A percentile compares a stretch with the other conserved stretches of the same genome.
These are phyloP conservation scores for Amphiura filiformis DNA, from an alignment of 35 echinoderm and acorn worm species.

Conservation along the genomic window DNA sequence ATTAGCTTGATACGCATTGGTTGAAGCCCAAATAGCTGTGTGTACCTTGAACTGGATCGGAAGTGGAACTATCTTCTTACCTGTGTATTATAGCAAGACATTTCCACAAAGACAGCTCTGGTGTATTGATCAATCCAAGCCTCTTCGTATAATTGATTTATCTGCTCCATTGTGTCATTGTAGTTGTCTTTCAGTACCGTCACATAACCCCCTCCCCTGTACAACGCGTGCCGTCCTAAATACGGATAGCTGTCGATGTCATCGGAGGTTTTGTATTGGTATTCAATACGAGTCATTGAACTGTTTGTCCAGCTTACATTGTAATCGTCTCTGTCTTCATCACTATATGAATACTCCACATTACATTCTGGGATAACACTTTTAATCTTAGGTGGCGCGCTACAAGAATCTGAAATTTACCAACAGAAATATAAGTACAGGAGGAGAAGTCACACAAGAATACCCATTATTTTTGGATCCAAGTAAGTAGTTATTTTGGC, in stretches of 20 bases:
- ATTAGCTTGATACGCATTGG: too few relatives aligned
- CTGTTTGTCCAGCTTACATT: slow-evolving; percentile 66
- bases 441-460: too few relatives aligned
- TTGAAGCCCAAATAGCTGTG: too few relatives aligned
- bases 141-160: slow-evolving; percentile 53
- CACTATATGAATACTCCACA: slow-evolving; percentile 30
- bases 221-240: slow-evolving; percentile 71
- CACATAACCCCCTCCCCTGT: slow-evolving; percentile 83
- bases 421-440: too few relatives aligned
- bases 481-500: too few relatives aligned
- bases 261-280: slow-evolving; percentile 51
- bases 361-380: slow-evolving; percentile 52
- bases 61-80: too few relatives aligned
- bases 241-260: slow-evolving; percentile 75
- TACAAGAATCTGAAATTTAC: slow-evolving; percentile 61
- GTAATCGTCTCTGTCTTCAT: slow-evolving; percentile 49
- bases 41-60: too few relatives aligned
- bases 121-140: slow-evolving; percentile 85
- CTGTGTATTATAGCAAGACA: slow-evolving; percentile 78
- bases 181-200: slow-evolving; percentile 22
- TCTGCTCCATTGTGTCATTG: background rate
- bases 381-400: slow-evolving; percentile 20
- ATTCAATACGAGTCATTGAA: slow-evolving; percentile 30
- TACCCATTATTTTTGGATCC: too few relatives aligned
- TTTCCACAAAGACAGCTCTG: slow-evolving; percentile 75